Evolutionary conservation across 2,113 vertebrate genomes (phyloP).

Genomic region (Electrona antarctica): DNA sequence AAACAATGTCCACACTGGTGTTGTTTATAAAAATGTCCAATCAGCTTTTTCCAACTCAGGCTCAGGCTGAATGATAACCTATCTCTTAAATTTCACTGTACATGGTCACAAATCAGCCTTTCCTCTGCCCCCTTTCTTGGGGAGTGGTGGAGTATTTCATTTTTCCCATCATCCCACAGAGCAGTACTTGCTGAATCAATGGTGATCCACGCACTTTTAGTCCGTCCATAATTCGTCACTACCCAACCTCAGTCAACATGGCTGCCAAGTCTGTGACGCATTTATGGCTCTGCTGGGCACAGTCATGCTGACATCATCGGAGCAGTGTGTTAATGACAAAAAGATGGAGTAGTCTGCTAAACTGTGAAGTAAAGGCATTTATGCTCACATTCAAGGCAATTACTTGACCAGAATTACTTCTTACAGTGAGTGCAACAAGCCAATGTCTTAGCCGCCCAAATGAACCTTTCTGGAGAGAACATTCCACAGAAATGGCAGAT

Average conservation of each 20-base stretch:
- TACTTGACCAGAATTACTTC: neutral
- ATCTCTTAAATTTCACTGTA: neutral
- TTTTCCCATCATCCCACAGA: constrained; percentile 42
- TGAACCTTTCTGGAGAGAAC: no score
- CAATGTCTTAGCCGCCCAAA: no score
- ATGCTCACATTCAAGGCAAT: constrained; percentile 3
- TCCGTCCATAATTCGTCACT: constrained; percentile 46
- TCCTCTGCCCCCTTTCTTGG: constrained; percentile 17
- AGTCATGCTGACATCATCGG: constrained; percentile 56
- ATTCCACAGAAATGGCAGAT: no score
- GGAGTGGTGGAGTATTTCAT: constrained; percentile 53
- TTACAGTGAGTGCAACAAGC: no score
- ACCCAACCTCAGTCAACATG: constrained; percentile 18
- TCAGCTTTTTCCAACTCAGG: no score
- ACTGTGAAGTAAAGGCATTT: constrained; percentile 5
- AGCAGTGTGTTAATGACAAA: constrained; percentile 24
- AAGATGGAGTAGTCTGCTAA: neutral
- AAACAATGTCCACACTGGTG: neutral
- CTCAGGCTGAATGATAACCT: neutral
- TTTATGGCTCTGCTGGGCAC: constrained; percentile 35
- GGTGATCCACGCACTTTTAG: constrained; percentile 61
- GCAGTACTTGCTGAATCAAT: constrained; percentile 56
- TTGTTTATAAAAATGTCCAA: neutral
- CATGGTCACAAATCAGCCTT: constrained; percentile 34
- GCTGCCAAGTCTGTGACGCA: constrained; percentile 51